Evolutionary conservation across 2,113 vertebrate genomes (phyloP), one percentile per base, ranked within the genome.

Genomic region (Zosterops borbonicus): DNA sequence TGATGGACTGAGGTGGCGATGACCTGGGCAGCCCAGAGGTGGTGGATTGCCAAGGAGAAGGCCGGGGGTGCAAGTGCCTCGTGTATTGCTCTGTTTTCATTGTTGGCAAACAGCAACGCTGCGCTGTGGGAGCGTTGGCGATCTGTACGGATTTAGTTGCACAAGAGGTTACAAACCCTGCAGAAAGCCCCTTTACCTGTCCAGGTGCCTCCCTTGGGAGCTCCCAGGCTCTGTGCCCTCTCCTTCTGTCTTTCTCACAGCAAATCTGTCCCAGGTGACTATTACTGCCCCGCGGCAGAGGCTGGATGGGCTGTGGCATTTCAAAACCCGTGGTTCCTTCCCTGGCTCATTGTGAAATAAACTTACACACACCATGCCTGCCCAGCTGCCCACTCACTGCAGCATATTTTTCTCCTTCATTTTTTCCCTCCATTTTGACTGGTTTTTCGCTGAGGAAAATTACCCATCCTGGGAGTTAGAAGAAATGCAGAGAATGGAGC

Each of bases 71-170:
- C 62, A 64, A 58, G 28, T 33, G 1, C 17, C 50, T 70, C 0
- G 0, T n/a, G 12, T 33, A 60, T 71, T 67, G 46, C 62, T 75
- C 24, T 6, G 1, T 33, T 79, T 80, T 59, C 14, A 9, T 33
- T 3, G 2, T 5, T 50, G 55, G 67, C 39, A 20, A 80, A 58
- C 0, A 4, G 49, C 63, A 70, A 62, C 71, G 46, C 29, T 0
- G 3, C 11, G 1, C 50, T n/a, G 31, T 13, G 56, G 35, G 37
- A 13, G 10, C 2, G 1, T 0, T 41, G 64, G 39, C 0, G 3
- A 28, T 55, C 44, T 39, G 46, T 49, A 19, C 1, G 1, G 14
- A 18, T 75, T 59, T 71, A 55, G 62, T 81, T 87, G 35, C 37
- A 10, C 21, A 35, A 24, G 74, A 74, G 52, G 29, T 55, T 59